Evolutionary conservation across 1,140 invertebrate genomes (phyloP).

Genomic region (Drosophila prosaltans): DNA sequence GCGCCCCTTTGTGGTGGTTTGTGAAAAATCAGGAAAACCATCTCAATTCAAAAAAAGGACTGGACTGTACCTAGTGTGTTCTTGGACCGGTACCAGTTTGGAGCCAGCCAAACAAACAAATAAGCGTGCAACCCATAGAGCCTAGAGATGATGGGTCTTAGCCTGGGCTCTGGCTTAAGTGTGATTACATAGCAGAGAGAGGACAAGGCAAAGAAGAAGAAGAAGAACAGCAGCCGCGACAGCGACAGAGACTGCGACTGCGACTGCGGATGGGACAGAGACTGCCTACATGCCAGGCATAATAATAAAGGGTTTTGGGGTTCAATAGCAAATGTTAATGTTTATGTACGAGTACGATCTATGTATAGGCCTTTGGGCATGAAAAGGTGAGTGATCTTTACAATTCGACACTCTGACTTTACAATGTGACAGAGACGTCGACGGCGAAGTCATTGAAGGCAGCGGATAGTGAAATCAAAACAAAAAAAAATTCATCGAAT

Average conservation of each 20-base stretch:
- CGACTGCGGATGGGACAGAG: not conserved
- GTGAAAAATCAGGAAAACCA: conserved; percentile 25
- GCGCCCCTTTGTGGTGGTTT: conserved; percentile 43
- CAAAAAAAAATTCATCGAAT: conserved; percentile 74
- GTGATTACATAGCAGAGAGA: conserved; percentile 65
- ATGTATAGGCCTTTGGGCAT: conserved; percentile 38
- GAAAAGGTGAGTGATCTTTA: conserved; percentile 77
- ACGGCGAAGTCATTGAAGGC: conserved; percentile 43
- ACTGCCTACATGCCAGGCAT: conserved; percentile 59
- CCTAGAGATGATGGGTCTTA: conserved; percentile 26
- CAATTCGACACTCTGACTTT: conserved; percentile 75
- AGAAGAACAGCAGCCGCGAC: conserved; percentile 44
- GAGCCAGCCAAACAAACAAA: conserved; percentile 76
- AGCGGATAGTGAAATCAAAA: conserved; percentile 63
- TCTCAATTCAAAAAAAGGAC: conserved; percentile 4
- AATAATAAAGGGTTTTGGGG: conserved; percentile 68
- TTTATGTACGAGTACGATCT: conserved; percentile 46
- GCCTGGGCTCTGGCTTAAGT: conserved; percentile 44
- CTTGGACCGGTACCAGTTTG: conserved; percentile 64
- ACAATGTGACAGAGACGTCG: no score
- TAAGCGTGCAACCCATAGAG: conserved; percentile 74
- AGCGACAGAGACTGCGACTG: not conserved
- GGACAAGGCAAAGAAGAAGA: conserved; percentile 13
- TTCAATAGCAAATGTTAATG: conserved; percentile 62
- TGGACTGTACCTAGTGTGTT: conserved; percentile 54